These are phyloP conservation scores for Drosophila suboccidentalis DNA, from an alignment of 2,888 invertebrate genomes.

Conservation along the genomic window DNA sequence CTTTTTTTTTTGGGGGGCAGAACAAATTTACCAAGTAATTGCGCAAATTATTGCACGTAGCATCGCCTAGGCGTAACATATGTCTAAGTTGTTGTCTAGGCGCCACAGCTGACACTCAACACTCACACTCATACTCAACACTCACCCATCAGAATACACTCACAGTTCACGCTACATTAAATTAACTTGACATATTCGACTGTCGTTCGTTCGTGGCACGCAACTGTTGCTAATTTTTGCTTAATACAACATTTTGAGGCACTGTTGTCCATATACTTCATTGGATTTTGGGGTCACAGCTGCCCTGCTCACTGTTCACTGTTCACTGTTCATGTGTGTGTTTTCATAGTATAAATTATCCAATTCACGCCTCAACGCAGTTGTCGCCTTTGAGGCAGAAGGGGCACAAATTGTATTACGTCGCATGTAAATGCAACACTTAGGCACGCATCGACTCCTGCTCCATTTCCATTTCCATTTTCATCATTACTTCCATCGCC, in stretches of 20 bases:
- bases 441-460: slow-evolving; percentile 73
- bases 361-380: slow-evolving; percentile 78
- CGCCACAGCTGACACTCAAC: slow-evolving; percentile 57
- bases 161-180: slow-evolving; percentile 76
- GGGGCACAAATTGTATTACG: slow-evolving; percentile 70
- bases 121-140: slow-evolving; percentile 20
- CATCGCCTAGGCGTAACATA: slow-evolving; percentile 65
- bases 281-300: slow-evolving; percentile 51
- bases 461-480: slow-evolving; percentile 9
- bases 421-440: slow-evolving; percentile 79
- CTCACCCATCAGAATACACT: slow-evolving; percentile 12
- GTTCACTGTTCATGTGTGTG: slow-evolving; percentile 40
- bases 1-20: background rate
- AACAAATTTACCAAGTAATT: slow-evolving; percentile 74
- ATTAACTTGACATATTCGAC: slow-evolving; percentile 76
- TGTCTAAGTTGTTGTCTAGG: slow-evolving; percentile 59
- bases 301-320: slow-evolving; percentile 20
- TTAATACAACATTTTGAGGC: slow-evolving; percentile 53
- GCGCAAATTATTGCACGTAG: slow-evolving; percentile 80
- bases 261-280: slow-evolving; percentile 57
- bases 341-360: slow-evolving; percentile 73
- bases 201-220: slow-evolving; percentile 48
- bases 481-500: slow-evolving; percentile 16
- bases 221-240: slow-evolving; percentile 82
- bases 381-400: slow-evolving; percentile 36